A percentile compares a stretch with the other conserved stretches of the same genome.
Conservation (phyloP, 2,113 vertebrate species). For the Burhinus bistriatus region DNA sequence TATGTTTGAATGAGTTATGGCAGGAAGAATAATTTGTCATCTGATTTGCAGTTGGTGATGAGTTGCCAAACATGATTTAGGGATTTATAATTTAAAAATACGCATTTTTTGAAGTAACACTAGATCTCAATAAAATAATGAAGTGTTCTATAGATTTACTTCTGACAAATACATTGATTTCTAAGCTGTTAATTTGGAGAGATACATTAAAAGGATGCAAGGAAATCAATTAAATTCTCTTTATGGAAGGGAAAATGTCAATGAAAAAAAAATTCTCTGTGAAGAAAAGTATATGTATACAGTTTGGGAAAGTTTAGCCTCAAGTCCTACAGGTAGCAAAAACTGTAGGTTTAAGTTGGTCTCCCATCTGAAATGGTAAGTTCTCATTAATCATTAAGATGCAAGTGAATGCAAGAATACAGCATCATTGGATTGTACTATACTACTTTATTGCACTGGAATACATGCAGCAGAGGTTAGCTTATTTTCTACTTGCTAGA, state of each 20-base stretch:
- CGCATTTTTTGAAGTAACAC: background rate
- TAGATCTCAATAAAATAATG: background rate
- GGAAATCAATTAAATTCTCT: constrained; percentile 1
- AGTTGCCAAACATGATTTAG: background rate
- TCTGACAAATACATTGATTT: background rate
- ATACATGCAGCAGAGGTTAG: background rate
- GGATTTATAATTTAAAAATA: background rate
- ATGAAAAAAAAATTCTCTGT: background rate
- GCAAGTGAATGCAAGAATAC: background rate
- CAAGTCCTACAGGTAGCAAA: background rate
- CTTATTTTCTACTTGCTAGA: background rate
- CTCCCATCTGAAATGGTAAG: background rate
- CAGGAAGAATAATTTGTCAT: background rate
- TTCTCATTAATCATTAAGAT: background rate
- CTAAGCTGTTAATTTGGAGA: background rate
- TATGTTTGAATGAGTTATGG: background rate
- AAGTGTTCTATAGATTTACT: background rate
- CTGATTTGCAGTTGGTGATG: background rate
- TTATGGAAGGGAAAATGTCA: background rate
- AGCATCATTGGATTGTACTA: background rate
- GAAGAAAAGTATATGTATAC: background rate
- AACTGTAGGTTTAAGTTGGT: background rate
- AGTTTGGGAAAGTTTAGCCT: background rate
- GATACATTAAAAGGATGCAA: background rate
- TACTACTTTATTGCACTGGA: background rate